These are phyloP conservation scores for Gerris lacustris DNA, from an alignment of 2,888 invertebrate species.

Conservation along the genomic window DNA sequence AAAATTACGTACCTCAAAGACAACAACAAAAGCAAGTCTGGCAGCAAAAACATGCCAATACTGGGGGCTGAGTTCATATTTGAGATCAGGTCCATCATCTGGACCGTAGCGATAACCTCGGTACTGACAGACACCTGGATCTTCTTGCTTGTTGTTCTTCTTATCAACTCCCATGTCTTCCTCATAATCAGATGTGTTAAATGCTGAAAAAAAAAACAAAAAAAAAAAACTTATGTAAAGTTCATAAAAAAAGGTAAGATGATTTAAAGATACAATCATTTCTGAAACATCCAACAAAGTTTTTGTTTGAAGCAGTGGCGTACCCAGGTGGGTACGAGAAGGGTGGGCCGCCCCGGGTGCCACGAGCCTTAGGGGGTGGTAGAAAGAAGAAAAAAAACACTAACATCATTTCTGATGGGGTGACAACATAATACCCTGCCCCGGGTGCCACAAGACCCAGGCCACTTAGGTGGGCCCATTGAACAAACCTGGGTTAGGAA, in stretches of 20 bases:
- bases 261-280: constrained; percentile 4
- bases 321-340: not conserved
- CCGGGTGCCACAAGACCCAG: too few species aligned
- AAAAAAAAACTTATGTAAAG: too few species aligned
- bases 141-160: constrained; percentile 44
- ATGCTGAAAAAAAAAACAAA: constrained; percentile 43
- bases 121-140: constrained; percentile 58
- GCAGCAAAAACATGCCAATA: constrained; percentile 63
- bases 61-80: constrained; percentile 71
- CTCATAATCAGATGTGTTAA: constrained; percentile 69
- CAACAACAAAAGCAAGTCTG: constrained; percentile 52
- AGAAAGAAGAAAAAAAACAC: too few species aligned
- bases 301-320: constrained; percentile 14
- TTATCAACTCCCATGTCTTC: constrained; percentile 62
- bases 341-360: too few species aligned
- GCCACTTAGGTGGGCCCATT: too few species aligned
- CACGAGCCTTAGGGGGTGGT: too few species aligned
- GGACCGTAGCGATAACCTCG: constrained; percentile 67
- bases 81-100: constrained; percentile 45
- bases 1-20: constrained; percentile 46
- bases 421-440: too few species aligned
- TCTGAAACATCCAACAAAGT: not conserved
- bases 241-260: constrained; percentile 17
- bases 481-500: too few species aligned
- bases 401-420: too few species aligned